Conservation (phyloP, 1,140 invertebrate genomes). For the Pachypsylla venusta region DNA sequence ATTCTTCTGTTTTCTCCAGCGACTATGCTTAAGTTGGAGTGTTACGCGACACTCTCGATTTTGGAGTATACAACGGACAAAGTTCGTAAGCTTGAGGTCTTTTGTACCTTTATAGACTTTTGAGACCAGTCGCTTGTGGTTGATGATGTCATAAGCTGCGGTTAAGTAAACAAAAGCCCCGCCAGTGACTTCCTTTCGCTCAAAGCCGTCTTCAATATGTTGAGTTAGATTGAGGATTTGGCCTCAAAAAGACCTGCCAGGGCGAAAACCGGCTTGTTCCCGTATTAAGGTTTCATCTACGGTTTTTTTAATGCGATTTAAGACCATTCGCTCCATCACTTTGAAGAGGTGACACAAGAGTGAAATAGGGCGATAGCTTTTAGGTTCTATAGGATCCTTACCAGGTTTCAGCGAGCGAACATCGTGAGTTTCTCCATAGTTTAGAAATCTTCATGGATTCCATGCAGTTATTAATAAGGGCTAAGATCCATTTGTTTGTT, state of each 20-base stretch:
- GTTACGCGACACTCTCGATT: no score
- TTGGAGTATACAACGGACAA: no score
- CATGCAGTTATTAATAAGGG: conserved; percentile 5
- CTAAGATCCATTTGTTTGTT: background rate
- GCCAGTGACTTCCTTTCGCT: conserved; percentile 11
- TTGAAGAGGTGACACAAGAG: background rate
- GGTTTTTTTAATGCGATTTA: background rate
- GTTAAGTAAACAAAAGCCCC: conserved; percentile 16
- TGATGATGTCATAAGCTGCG: no score
- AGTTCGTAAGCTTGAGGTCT: no score
- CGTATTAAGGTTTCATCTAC: background rate
- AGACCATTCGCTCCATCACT: background rate
- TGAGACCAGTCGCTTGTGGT: no score
- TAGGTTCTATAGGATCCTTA: no score
- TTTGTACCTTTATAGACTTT: no score
- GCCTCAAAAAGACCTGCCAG: conserved; percentile 6
- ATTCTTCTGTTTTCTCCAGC: background rate
- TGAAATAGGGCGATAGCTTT: background rate
- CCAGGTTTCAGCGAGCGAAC: no score
- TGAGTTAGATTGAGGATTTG: conserved; percentile 15
- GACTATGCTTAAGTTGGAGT: no score
- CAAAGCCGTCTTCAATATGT: conserved; percentile 17
- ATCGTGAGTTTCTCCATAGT: conserved; percentile 13
- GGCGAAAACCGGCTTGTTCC: conserved; percentile 3
- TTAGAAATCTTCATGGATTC: conserved; percentile 7